phyloP scores from a whole-genome alignment of 2,113 vertebrate genomes.

The Chrysochloris asiatica region DNA sequence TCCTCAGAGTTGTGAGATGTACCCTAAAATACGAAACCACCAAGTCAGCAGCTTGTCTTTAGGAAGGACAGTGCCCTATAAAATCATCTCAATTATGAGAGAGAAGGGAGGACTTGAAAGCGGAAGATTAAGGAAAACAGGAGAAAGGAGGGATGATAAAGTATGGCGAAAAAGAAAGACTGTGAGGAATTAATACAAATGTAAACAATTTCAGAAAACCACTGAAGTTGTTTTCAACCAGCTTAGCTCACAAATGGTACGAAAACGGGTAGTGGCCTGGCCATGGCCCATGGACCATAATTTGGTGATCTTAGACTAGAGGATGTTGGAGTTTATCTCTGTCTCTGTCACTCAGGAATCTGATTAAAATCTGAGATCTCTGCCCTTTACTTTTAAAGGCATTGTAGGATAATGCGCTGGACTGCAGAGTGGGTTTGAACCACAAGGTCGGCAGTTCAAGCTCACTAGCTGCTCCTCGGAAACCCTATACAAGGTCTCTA shows the following conservation, averaged over 20 bases:
- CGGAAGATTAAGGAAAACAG: background rate
- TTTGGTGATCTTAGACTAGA: background rate
- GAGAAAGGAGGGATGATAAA: background rate
- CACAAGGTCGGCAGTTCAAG: no score
- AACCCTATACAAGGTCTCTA: background rate
- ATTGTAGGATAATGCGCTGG: no score
- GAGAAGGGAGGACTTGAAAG: background rate
- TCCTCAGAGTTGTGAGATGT: background rate
- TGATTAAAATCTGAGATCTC: background rate
- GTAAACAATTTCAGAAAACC: constrained; percentile 32
- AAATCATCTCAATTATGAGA: constrained; percentile 15
- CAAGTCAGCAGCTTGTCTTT: background rate
- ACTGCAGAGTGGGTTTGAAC: no score
- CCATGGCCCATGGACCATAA: background rate
- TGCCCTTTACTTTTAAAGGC: no score
- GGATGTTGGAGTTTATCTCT: background rate
- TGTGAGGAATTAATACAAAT: background rate
- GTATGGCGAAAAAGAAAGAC: background rate
- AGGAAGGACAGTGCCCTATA: background rate
- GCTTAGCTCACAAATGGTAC: background rate
- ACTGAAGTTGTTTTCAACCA: background rate
- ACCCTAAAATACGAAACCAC: constrained; percentile 4
- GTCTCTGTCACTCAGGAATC: background rate
- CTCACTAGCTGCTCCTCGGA: no score
- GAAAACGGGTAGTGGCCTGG: background rate